These are phyloP conservation scores for Drosophila pallidifrons DNA, from an alignment of 1,140 invertebrate genomes.

Conservation along the genomic window DNA sequence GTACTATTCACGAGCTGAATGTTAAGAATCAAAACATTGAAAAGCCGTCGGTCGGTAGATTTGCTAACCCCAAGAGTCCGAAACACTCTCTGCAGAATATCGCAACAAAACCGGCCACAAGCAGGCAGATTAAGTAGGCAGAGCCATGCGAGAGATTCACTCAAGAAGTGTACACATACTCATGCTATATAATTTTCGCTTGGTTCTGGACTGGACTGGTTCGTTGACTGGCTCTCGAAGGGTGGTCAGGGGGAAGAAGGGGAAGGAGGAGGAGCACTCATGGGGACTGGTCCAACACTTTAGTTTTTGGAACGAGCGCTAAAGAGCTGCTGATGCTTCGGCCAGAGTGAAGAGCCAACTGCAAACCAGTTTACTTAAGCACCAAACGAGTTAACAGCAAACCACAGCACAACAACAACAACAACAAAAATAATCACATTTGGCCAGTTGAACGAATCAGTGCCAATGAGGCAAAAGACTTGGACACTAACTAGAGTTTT, in stretches of 20 bases:
- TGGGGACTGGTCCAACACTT: conserved; percentile 74
- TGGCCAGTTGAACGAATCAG: conserved; percentile 77
- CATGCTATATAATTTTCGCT: not conserved
- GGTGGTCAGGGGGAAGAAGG: conserved; percentile 12
- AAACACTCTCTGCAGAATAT: conserved; percentile 2
- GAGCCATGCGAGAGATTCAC: conserved; percentile 68
- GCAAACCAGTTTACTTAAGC: conserved; percentile 68
- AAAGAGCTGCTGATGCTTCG: conserved; percentile 77
- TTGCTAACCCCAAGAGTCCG: not conserved
- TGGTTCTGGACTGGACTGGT: conserved; percentile 13
- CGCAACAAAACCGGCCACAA: conserved; percentile 48
- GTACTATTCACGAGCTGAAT: too few relatives aligned
- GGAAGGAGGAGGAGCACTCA: not conserved
- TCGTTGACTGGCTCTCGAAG: not conserved
- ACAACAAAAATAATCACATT: conserved; percentile 59
- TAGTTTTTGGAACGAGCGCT: conserved; percentile 77
- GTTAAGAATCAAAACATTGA: not conserved
- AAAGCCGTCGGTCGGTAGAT: conserved; percentile 35
- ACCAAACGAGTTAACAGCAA: conserved; percentile 72
- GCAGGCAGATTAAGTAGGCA: conserved; percentile 64
- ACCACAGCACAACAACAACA: conserved; percentile 33
- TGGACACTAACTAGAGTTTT: conserved; percentile 24
- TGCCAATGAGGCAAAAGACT: conserved; percentile 67
- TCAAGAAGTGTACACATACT: conserved; percentile 51
- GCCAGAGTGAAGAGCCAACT: conserved; percentile 47